Evolutionary conservation across 2,113 vertebrate species (phyloP).

Genomic region (Pavo muticus): DNA sequence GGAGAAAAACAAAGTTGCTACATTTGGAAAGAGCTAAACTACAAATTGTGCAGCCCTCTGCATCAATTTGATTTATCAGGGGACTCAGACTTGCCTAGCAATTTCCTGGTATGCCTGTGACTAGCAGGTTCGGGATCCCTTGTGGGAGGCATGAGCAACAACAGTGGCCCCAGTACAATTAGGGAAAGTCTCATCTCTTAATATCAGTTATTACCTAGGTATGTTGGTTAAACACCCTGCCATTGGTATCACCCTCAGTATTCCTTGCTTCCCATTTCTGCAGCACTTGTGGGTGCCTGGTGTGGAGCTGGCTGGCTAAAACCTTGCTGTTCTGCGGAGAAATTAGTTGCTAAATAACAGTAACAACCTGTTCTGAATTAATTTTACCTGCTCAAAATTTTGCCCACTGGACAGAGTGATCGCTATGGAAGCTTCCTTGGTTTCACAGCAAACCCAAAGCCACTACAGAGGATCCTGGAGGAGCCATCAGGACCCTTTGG

Average conservation of each 20-base stretch:
- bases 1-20: neutral
- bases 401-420: accelerated
- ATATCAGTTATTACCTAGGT: neutral
- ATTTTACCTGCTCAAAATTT: neutral
- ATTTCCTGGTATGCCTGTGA: neutral
- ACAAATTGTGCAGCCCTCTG: neutral
- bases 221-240: neutral
- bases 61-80: neutral
- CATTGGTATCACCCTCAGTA: neutral
- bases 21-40: neutral
- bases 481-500: neutral
- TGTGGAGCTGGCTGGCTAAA: neutral
- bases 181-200: neutral
- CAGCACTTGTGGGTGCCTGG: accelerated
- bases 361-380: neutral
- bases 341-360: neutral
- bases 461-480: neutral
- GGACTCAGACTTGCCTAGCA: neutral
- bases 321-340: neutral
- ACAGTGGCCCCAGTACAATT: neutral
- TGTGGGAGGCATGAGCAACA: neutral
- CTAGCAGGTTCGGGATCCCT: neutral
- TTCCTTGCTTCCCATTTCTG: neutral
- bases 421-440: neutral
- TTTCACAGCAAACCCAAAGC: neutral